These are phyloP conservation scores for Tethea ocularis DNA, from an alignment of 2,888 invertebrate genomes.

Conservation along the genomic window DNA sequence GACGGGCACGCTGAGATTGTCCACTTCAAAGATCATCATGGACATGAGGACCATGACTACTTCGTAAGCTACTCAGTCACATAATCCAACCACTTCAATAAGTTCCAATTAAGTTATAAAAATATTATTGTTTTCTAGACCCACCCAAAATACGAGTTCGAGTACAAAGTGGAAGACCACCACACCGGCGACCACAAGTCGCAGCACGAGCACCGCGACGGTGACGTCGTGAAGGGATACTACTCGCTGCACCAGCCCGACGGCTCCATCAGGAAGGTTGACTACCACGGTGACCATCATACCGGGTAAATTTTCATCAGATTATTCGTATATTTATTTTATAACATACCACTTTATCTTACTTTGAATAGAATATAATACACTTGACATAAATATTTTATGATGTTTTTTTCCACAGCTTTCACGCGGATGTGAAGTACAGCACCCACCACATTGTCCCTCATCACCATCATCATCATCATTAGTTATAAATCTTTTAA, in stretches of 20 bases:
- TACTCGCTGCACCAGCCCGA: slow-evolving; percentile 81
- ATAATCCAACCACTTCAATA: neutral
- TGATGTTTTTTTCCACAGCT: neutral
- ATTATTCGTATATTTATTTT: neutral
- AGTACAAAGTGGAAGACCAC: slow-evolving; percentile 78
- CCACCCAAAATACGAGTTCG: slow-evolving; percentile 48
- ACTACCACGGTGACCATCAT: slow-evolving; percentile 51
- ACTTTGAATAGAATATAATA: too few relatives aligned
- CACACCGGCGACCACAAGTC: slow-evolving; percentile 82
- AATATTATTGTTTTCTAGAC: slow-evolving; percentile 26
- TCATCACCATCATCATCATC: slow-evolving; percentile 1
- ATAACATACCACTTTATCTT: too few relatives aligned
- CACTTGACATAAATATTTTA: neutral
- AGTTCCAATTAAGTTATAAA: neutral
- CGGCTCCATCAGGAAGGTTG: slow-evolving; percentile 65
- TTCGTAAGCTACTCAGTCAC: slow-evolving; percentile 28
- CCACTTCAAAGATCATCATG: slow-evolving; percentile 27
- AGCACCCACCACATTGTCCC: slow-evolving; percentile 12
- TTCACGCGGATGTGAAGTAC: slow-evolving; percentile 53
- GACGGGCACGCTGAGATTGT: slow-evolving; percentile 28
- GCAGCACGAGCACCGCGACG: slow-evolving; percentile 76
- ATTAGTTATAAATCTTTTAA: too few relatives aligned
- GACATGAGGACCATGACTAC: slow-evolving; percentile 41
- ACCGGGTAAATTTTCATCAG: slow-evolving; percentile 43
- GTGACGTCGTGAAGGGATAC: slow-evolving; percentile 82